Percentiles rank a stretch among this genome's conserved stretches.
Evolutionary conservation across 2,797 vertebrate species (phyloP).

Genomic region (Erethizon dorsatum): DNA sequence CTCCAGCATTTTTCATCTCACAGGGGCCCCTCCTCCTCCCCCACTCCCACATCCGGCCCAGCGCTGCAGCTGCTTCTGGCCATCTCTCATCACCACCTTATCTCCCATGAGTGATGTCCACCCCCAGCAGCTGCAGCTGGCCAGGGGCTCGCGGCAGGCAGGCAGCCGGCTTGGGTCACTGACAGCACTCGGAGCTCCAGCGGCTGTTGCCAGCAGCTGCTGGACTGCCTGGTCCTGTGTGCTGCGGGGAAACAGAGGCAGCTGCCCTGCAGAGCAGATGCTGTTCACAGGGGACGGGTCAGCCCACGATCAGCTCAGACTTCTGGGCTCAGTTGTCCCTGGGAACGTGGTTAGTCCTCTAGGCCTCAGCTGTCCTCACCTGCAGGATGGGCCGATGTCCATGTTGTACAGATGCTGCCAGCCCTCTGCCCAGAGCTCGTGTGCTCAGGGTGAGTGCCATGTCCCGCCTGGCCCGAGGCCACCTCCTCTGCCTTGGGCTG

Average conservation of each 20-base stretch:
- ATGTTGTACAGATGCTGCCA: rapidly evolving
- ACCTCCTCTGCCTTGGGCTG: background rate
- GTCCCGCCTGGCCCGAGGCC: background rate
- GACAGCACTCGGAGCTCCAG: conserved; percentile 84
- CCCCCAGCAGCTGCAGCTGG: conserved; percentile 85
- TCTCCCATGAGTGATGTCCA: conserved; percentile 89
- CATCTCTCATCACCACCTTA: conserved; percentile 86
- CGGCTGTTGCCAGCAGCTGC: conserved; percentile 81
- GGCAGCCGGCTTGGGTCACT: conserved; percentile 66
- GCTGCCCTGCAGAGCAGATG: background rate
- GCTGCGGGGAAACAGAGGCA: background rate
- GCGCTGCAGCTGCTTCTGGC: conserved; percentile 83
- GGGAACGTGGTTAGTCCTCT: background rate
- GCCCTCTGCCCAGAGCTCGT: background rate
- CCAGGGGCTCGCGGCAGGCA: background rate
- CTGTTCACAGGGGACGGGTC: background rate
- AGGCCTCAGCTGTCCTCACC: background rate
- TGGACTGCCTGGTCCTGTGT: background rate
- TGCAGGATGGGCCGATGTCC: background rate
- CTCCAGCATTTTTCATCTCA: conserved; percentile 78
- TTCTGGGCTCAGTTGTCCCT: background rate
- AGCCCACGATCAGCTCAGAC: background rate
- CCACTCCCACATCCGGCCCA: conserved; percentile 70
- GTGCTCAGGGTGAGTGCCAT: background rate
- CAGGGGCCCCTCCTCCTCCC: background rate